These are phyloP conservation scores for Parasteatoda lunata DNA, from an alignment of 2,888 invertebrate species.

Conservation along the genomic window DNA sequence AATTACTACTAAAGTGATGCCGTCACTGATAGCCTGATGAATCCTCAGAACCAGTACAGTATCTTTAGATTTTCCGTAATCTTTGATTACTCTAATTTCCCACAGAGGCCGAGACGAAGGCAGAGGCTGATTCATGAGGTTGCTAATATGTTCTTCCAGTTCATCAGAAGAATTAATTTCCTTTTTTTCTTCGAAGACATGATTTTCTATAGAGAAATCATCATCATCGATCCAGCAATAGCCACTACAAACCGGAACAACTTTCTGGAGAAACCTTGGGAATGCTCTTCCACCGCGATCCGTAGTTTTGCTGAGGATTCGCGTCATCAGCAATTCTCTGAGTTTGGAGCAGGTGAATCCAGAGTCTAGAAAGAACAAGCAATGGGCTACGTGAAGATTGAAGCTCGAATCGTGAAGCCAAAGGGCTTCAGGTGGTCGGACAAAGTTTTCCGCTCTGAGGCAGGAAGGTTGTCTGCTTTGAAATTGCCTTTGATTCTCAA, in stretches of 20 bases:
- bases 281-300: conserved; percentile 74
- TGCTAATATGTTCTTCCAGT: conserved; percentile 76
- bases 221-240: conserved; percentile 77
- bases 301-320: conserved; percentile 75
- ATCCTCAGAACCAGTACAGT: conserved; percentile 76
- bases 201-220: conserved; percentile 76
- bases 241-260: conserved; percentile 73
- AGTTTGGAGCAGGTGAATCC: conserved; percentile 76
- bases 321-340: conserved; percentile 75
- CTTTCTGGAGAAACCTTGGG: conserved; percentile 76
- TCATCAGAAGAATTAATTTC: conserved; percentile 73
- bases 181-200: conserved; percentile 75
- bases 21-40: conserved; percentile 78
- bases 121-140: conserved; percentile 75
- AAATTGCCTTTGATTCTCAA: conserved; percentile 11
- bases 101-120: conserved; percentile 76
- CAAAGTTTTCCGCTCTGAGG: conserved; percentile 59
- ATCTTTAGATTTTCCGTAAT: conserved; percentile 75
- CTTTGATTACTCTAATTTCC: conserved; percentile 76
- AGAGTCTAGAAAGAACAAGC: conserved; percentile 76
- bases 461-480: conserved; percentile 33
- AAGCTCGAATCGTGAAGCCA: conserved; percentile 75
- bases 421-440: conserved; percentile 75
- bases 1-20: conserved; percentile 76
- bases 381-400: conserved; percentile 75